Evolutionary conservation across 2,113 vertebrate species (phyloP).

Genomic region (Grallaria varia): DNA sequence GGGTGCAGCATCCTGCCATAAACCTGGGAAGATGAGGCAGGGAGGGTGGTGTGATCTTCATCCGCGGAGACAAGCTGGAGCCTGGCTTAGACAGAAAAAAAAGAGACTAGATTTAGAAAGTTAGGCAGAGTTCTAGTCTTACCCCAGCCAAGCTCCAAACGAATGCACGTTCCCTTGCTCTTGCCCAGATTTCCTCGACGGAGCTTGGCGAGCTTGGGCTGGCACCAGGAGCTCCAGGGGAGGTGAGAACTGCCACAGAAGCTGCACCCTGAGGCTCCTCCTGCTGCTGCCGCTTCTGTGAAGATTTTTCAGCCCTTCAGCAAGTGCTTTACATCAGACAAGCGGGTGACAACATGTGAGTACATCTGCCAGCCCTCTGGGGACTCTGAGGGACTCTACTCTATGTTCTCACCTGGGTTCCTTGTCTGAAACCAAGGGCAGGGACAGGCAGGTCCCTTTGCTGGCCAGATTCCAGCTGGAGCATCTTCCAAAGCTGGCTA

Average conservation of each 20-base stretch:
- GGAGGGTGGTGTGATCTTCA: not conserved
- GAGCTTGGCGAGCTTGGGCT: not conserved
- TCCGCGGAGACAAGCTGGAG: not conserved
- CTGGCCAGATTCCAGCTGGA: not conserved
- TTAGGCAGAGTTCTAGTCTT: not conserved
- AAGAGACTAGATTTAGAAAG: not conserved
- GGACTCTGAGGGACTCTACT: accelerated
- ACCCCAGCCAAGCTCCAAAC: not conserved
- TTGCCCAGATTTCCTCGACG: not conserved
- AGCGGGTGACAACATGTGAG: not conserved
- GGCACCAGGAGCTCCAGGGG: accelerated
- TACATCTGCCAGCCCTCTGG: accelerated
- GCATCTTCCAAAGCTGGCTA: not conserved
- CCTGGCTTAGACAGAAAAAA: not conserved
- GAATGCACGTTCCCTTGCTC: accelerated
- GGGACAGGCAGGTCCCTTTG: not conserved
- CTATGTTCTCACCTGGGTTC: not conserved
- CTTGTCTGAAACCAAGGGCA: not conserved
- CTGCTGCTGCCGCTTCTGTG: not conserved
- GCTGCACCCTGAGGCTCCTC: not conserved
- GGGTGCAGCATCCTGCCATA: not conserved
- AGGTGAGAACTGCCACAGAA: not conserved
- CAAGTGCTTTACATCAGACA: not conserved
- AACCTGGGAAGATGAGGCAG: not conserved
- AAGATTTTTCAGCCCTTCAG: not conserved